A percentile compares a stretch with the other conserved stretches of the same genome.
Evolutionary conservation across 2,888 invertebrate species (phyloP).

Genomic region (Callyntrura sp.): DNA sequence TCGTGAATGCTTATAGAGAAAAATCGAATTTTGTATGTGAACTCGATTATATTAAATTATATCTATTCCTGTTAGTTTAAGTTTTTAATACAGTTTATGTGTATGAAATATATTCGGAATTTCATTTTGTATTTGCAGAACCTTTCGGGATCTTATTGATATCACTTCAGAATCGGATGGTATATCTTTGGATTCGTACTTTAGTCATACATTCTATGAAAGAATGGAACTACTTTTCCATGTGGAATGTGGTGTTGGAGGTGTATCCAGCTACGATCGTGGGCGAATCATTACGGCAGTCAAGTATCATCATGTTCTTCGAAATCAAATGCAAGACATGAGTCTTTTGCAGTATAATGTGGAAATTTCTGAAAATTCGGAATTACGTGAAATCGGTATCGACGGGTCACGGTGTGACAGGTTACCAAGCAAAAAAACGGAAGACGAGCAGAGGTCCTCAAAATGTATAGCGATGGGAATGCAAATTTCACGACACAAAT

Average conservation of each 20-base stretch:
- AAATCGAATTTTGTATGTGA: too few relatives aligned
- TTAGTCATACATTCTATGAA: neutral
- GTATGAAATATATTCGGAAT: neutral
- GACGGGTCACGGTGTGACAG: neutral
- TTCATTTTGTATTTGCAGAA: neutral
- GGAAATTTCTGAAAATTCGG: neutral
- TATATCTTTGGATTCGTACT: neutral
- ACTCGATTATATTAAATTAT: too few relatives aligned
- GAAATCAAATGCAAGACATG: neutral
- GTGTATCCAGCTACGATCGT: neutral
- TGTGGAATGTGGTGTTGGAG: neutral
- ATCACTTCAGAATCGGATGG: too few relatives aligned
- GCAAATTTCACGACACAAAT: conserved; percentile 24
- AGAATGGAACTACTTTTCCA: neutral
- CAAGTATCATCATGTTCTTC: conserved; percentile 38
- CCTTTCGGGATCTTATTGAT: neutral
- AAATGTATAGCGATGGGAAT: conserved; percentile 19
- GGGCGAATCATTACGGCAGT: conserved; percentile 18
- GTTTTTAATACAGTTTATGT: too few relatives aligned
- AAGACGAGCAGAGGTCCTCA: neutral
- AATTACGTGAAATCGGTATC: neutral
- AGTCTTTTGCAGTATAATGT: neutral
- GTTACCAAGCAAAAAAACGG: neutral
- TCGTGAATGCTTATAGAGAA: too few relatives aligned
- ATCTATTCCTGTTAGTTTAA: too few relatives aligned